Evolutionary conservation across 2,113 vertebrate genomes (phyloP), one percentile per base, ranked within the genome.

Genomic region (Dolichallabes microphthalmus): DNA sequence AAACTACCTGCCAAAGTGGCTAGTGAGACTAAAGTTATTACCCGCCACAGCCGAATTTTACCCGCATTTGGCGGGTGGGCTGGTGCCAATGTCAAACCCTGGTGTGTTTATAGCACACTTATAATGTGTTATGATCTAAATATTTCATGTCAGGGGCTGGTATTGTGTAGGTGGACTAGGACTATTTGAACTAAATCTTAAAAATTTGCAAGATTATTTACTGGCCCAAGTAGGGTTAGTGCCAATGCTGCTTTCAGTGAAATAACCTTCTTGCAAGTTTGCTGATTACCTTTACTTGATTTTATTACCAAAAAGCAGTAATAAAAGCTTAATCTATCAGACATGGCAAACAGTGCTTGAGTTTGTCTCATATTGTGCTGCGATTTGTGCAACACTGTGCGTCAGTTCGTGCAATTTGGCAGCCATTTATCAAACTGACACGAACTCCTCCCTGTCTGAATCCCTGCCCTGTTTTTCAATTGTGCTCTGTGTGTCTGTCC

Each of bases 391-490:
- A 73, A 9, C 35, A 11, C 27, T 79, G 55, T 79, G 76, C 76
- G 0, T 25, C 20, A 60, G 55, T 60, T 79, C 35, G 30, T 58
- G n/a, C 32, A 60, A 60, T 22, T 79, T 79, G 76, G 76, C 30
- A 79, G 17, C 55, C 76, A 79, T 79, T 79, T 79, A 79, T 79
- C 55, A 79, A 79, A 79, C 55, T 25, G 76, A 79, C 76, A 78
- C 17, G 17, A 79, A 79, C 76, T 79, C 76, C 76, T 60, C 76
- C 76, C 76, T 39, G 76, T 79, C 76, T 35, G 76, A 39, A 35
- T 79, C 55, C 76, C 30, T 79, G 76, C 76, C 76, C 11, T 60
- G 30, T 79, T 79, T 79, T 79, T 60, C n/a, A 20, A 79, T 79
- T 60, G 75, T 78, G 75, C 27, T 55, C 53, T 35, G 27, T 58